Conservation (phyloP, 1,140 invertebrate species). For the Calliopsis andreniformis region DNA sequence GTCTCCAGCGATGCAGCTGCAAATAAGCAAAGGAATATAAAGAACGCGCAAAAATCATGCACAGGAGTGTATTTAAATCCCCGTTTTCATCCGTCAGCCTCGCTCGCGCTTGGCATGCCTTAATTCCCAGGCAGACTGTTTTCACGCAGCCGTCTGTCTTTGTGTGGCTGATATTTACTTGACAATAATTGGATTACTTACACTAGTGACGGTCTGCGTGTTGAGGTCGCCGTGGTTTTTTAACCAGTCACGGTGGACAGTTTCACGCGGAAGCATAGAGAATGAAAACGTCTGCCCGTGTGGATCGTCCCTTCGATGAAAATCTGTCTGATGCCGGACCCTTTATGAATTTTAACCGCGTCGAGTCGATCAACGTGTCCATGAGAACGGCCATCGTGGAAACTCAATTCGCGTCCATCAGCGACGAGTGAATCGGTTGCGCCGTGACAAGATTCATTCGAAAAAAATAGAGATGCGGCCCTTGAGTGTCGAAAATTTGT, state of each 20-base stretch:
- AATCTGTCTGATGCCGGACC: background rate
- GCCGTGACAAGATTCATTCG: too few relatives aligned
- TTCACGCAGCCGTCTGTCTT: conserved; percentile 2
- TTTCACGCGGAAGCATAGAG: background rate
- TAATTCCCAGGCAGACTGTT: conserved; percentile 31
- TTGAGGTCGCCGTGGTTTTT: conserved; percentile 18
- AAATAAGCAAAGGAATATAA: background rate
- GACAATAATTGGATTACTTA: conserved; percentile 46
- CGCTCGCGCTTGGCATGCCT: background rate
- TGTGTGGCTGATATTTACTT: conserved; percentile 24
- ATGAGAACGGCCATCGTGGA: background rate
- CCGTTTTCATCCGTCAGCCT: background rate
- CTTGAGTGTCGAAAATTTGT: background rate
- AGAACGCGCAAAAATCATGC: background rate
- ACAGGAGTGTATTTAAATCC: background rate
- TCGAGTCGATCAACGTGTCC: background rate
- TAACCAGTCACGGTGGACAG: background rate
- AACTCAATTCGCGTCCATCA: background rate
- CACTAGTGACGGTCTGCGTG: background rate
- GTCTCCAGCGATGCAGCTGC: too few relatives aligned
- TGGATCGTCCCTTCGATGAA: background rate
- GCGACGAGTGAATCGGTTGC: too few relatives aligned
- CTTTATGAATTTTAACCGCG: background rate
- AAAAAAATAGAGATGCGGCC: too few relatives aligned
- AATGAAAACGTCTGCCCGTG: background rate